phyloP scores from a whole-genome alignment of 2,797 vertebrate species.

The Sylvilagus floridanus region DNA sequence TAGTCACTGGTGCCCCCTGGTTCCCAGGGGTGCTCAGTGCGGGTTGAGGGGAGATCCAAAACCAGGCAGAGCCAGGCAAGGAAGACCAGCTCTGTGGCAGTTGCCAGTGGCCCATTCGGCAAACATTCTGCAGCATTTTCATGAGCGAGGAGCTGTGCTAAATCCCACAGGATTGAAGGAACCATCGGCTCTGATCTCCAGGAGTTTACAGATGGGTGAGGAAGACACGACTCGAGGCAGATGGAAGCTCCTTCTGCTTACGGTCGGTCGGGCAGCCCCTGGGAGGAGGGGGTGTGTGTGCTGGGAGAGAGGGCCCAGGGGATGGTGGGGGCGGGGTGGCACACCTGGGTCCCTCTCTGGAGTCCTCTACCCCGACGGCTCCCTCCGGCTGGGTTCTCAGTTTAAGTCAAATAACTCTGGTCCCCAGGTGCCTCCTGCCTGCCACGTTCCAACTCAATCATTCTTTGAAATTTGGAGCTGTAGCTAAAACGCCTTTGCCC shows the following conservation, averaged over 20 bases:
- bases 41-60: background rate
- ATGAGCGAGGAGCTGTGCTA: slow-evolving; percentile 18
- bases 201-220: slow-evolving; percentile 33
- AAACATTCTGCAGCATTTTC: slow-evolving; percentile 19
- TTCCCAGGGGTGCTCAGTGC: background rate
- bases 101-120: background rate
- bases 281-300: background rate
- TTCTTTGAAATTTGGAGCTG: slow-evolving; percentile 78
- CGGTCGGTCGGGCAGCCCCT: background rate
- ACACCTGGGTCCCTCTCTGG: background rate
- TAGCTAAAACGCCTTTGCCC: slow-evolving; percentile 74
- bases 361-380: background rate
- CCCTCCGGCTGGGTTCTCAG: slow-evolving; percentile 1
- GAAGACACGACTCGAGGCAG: background rate
- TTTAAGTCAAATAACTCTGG: slow-evolving; percentile 63
- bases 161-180: background rate
- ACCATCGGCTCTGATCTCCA: background rate
- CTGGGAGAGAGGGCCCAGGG: background rate
- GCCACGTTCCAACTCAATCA: slow-evolving; percentile 75
- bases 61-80: background rate
- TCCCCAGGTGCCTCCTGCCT: slow-evolving; percentile 67
- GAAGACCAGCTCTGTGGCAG: background rate
- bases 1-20: too few species aligned
- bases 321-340: too few species aligned
- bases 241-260: slow-evolving; percentile 51